phyloP scores from a whole-genome alignment of 2,113 vertebrate species.

The Cinclus mexicanus region DNA sequence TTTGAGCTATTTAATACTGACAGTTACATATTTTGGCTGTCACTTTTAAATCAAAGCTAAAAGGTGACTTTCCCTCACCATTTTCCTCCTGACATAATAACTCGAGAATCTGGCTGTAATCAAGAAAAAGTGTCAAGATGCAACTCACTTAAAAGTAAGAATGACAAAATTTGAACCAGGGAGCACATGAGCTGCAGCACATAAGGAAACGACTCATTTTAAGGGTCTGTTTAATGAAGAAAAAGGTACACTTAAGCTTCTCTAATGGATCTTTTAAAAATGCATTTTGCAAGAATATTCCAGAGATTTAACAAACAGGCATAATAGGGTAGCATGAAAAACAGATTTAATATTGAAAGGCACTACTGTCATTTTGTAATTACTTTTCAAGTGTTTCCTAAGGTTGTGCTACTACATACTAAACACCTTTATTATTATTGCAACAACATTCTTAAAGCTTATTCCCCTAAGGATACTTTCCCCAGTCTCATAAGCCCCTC shows the following conservation, averaged over 20 bases:
- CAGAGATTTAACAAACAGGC: background rate
- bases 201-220: background rate
- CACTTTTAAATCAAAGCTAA: background rate
- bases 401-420: background rate
- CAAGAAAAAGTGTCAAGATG: background rate
- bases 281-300: background rate
- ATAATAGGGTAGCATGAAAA: background rate
- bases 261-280: background rate
- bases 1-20: background rate
- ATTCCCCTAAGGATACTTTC: background rate
- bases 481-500: background rate
- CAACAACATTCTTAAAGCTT: background rate
- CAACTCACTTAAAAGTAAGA: background rate
- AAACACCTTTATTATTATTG: background rate
- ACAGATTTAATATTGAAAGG: constrained; percentile 32
- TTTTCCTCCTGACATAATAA: background rate
- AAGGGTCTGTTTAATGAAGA: background rate
- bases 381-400: constrained; percentile 4
- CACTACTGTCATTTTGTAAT: background rate
- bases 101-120: background rate
- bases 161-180: background rate
- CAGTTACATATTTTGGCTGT: background rate
- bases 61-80: background rate
- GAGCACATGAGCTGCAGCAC: background rate
- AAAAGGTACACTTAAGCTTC: background rate